Evolutionary conservation across 2,797 vertebrate species (phyloP), one percentile per base, ranked within the genome.

Genomic region (Staurois parvus): DNA sequence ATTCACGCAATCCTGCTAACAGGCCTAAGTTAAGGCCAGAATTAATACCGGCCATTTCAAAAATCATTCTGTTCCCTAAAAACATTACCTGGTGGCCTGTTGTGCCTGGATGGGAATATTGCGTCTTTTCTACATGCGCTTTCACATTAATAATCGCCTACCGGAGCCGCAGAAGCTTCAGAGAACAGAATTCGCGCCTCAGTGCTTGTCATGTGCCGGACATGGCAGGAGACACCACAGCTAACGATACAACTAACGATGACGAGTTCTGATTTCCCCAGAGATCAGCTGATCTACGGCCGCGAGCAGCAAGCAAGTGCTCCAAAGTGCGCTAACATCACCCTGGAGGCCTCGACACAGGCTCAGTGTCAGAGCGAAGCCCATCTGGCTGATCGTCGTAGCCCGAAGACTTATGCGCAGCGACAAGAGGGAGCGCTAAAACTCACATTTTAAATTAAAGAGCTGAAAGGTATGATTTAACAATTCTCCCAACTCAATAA

Each of bases 191-290:
- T 19, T 52, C 48, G 48, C 48, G 48, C 48, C 4, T 19, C 48
- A 3, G 17, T 3, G 48, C 48, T 52, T 52, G 48, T 19, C 48
- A 52, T 52, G 48, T 52, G 48, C 48, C 13, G 13, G 48, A 52
- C 48, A 19, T 17, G 4, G 48, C 48, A 3, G 48, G 48, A 52
- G 48, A 52, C 17, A 19, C 48, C 48, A 19, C 48, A 52, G 48
- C 48, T 52, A 52, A 52, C 48, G 48, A 52, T 19, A 52, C 48
- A 52, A 52, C 95, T 97, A 97, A 97, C 96, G 95, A 97, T 96
- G 96, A 95, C 95, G 95, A 96, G 96, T 96, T 96, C 96, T 97
- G 97, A 98, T 98, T 98, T 98, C 97, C 97, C 96, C 93, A 82
- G 96, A 97, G 97, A 95, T 95, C 93, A 94, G 93, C 95, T 96